Base-by-base conservation (phyloP, 2,797 vertebrate genomes). In the Rhinella marina region DNA sequence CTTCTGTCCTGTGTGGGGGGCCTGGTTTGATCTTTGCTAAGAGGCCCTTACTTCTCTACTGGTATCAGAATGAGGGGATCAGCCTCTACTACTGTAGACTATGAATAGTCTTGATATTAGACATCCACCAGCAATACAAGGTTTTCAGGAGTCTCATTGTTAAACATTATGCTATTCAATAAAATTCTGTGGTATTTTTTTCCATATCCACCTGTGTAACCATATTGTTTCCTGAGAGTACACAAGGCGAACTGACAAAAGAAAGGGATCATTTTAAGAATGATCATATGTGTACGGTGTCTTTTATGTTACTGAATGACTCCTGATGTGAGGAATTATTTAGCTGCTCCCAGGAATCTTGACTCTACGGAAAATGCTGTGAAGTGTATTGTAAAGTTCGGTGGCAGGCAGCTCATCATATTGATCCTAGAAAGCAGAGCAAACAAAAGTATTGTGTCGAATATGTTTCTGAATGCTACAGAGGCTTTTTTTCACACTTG, bases 371-470 rank as follows among this genome's bases (percentile, higher is more conserved):
- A 82, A 82, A 56, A 64, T 27, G 17, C 64, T 32, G 70, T 77
- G 32, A 85, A 84, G 70, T 75, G 59, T 76, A 84, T 76, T 41
- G 54, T 11, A 16, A 50, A 56, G 29, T 19, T 50, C 41, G 29
- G 56, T 59, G 72, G 70, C 70, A 62, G 70, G 83, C 70, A 76
- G 83, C 59, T 84, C 56, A 59, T 59, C 23, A 17, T 84, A 84
- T 61, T 84, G 83, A 84, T 84, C 82, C 54, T 61, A 84, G 29
- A 84, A 32, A 61, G 68, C 82, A 75, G 82, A 50, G 56, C 56
- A 85, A 85, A 85, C 41, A 76, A 75, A 85, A 85, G 82, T 56
- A 76, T 64, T 61, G 23, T 64, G 56, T 64, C 12, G 29, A 84
- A 82, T 82, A 50, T 25, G n/a, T 19, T 25, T 48, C 17, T 76